Base-by-base conservation (phyloP, 2,888 invertebrate genomes). In the Cetonia aurata region DNA sequence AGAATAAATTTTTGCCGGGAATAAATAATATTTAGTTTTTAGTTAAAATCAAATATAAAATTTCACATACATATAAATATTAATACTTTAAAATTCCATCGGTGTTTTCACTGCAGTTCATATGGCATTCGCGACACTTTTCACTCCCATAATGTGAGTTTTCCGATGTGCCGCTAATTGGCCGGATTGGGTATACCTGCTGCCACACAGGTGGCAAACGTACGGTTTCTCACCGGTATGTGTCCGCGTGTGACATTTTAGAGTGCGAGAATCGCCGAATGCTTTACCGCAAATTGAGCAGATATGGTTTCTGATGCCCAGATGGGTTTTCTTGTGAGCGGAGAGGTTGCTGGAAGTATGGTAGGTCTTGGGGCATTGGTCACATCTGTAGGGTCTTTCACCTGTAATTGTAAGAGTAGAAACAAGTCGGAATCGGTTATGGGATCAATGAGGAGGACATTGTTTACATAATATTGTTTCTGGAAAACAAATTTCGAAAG, bases 141-240 rank as follows among this genome's bases (percentile, higher is more conserved):
- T 37, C 1, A 37, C 8, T 37, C 9, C 8, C 10, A 37, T 37
- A 37, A 37, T 3, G 70, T 84, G 84, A 13, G 76, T 80, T 71
- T 79, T 81, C 60, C 80, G 77, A 73, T 84, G 84, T 0, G 78
- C 79, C 3, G 83, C 78, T 13, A 84, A 72, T 72, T 84, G 83
- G 4, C 84, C 83, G 0, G 83, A 80, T 73, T 83, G 83, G 0
- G 81, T 79, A 70, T 80, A 84, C 59, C 81, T 75, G 33, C 80
- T 80, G 1, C 81, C 81, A 72, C 84, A 84, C 52, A 80, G 68
- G 3, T 74, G 75, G 74, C 84, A 84, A 9, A 77, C 74, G 48
- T 83, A 84, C 3, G 83, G 84, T 67, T 79, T 81, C 71, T 84
- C 84, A 0, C 84, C 84, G 0, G 83, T 83, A 72, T 84, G 84